Base-by-base conservation (phyloP, 2,888 invertebrate species). In the Cetonia aurata region DNA sequence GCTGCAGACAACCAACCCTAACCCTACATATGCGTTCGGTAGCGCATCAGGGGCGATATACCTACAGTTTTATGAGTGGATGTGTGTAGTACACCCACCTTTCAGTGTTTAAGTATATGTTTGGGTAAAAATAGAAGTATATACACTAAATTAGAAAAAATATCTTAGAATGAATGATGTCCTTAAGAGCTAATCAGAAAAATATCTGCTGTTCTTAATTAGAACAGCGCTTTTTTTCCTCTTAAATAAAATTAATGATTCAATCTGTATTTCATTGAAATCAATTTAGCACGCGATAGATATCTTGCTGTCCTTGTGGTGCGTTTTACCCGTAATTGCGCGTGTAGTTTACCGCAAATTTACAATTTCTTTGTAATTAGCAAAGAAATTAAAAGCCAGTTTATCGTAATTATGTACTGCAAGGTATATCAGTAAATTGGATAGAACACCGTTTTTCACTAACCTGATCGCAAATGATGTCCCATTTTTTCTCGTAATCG, bases 401-500 rank as follows among this genome's bases (percentile, higher is more conserved):
- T 56, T 56, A 67, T 12, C 52, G 48, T 31, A 56, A 44, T 15
- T 52, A 9, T 4, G 53, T 12, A 15, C 4, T 55, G 8, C 31
- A 15, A 52, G 15, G 3, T 25, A 25, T 25, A 25, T 25, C 6
- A 37, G 37, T 37, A 37, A 37, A 37, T 10, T 6, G 10, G 37
- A 25, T 1, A 15, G 17, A 3, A 19, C 9, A 52, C 19, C 25
- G 3, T 17, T 52, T n/a, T 52, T 25, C 52, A 83, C 88, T 87
- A 85, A 95, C 95, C 91, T 96, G 98, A 90, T 99, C 99, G 89
- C 98, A 98, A 86, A 99, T 97, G 85, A 99, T 94, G 86, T 99
- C 98, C 99, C 99, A 99, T 87, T 99, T 99, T 86, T 98, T 98
- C 85, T 98, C 96, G 85, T 95, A 93, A 86, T 98, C 98, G 85